phyloP scores from a whole-genome alignment of 2,797 vertebrate genomes.

The Bovichtus diacanthus region DNA sequence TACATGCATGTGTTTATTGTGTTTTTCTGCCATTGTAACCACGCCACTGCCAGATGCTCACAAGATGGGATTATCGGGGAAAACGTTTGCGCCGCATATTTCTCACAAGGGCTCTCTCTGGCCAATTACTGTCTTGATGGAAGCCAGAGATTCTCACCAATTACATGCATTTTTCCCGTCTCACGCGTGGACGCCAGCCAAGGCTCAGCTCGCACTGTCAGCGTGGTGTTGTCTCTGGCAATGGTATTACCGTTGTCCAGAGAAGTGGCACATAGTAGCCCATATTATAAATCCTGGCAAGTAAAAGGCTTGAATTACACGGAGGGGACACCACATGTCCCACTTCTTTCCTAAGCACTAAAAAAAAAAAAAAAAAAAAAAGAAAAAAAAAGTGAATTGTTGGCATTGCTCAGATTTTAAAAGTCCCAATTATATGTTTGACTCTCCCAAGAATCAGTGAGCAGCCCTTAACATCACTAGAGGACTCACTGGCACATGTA shows the following conservation, averaged over 20 bases:
- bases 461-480: conserved; percentile 56
- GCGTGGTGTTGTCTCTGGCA: conserved; percentile 71
- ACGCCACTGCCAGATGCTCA: conserved; percentile 78
- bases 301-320: conserved; percentile 54
- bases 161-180: conserved; percentile 82
- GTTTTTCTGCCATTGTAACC: conserved; percentile 74
- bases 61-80: conserved; percentile 83
- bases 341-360: conserved; percentile 56
- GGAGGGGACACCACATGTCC: conserved; percentile 63
- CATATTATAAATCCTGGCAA: conserved; percentile 56
- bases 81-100: conserved; percentile 82
- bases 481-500: conserved; percentile 56
- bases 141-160: conserved; percentile 85
- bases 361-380: conserved; percentile 28
- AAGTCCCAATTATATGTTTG: conserved; percentile 70
- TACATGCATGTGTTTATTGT: conserved; percentile 76
- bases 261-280: conserved; percentile 66
- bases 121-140: conserved; percentile 82
- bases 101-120: conserved; percentile 82
- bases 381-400: conserved; percentile 42
- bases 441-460: conserved; percentile 61
- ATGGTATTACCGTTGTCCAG: conserved; percentile 60
- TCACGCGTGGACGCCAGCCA: conserved; percentile 75
- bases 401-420: conserved; percentile 61
- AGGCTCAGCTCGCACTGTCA: conserved; percentile 72